Percentiles rank a stretch among this genome's conserved stretches.
These are phyloP conservation scores for Pseudomyrmex concolor DNA, from an alignment of 1,140 invertebrate genomes.

Conservation along the genomic window DNA sequence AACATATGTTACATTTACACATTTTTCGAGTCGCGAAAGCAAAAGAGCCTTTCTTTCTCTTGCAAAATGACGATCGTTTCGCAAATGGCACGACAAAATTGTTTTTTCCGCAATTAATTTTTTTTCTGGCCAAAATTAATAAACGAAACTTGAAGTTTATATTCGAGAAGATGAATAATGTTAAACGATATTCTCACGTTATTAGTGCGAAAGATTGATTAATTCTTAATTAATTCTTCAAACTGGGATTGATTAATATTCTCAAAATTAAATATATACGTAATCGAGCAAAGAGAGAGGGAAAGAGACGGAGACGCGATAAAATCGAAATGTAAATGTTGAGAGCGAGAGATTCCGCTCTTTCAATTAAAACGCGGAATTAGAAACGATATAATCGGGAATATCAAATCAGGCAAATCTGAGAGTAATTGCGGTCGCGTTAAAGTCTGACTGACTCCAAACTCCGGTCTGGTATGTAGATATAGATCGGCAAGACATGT, in stretches of 20 bases:
- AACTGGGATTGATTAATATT: not conserved
- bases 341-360: not conserved
- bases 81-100: too few relatives aligned
- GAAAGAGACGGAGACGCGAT: not conserved
- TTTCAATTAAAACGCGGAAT: conserved; percentile 41
- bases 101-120: too few relatives aligned
- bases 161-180: not conserved
- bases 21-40: too few relatives aligned
- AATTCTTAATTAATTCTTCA: not conserved
- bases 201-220: not conserved
- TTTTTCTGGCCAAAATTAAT: too few relatives aligned
- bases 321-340: conserved; percentile 4
- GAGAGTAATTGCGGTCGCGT: not conserved
- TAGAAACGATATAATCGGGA: conserved; percentile 36
- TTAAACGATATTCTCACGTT: not conserved
- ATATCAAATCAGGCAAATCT: conserved; percentile 48
- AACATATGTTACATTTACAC: too few relatives aligned
- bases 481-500: not conserved
- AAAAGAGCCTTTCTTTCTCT: too few relatives aligned
- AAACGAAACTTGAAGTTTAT: not conserved
- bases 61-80: too few relatives aligned
- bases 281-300: not conserved
- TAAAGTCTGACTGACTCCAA: not conserved
- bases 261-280: conserved; percentile 11
- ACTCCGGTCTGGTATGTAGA: not conserved